These are phyloP conservation scores for Gastracanthus pulcherrimus DNA, from an alignment of 2,888 invertebrate genomes.

Conservation along the genomic window DNA sequence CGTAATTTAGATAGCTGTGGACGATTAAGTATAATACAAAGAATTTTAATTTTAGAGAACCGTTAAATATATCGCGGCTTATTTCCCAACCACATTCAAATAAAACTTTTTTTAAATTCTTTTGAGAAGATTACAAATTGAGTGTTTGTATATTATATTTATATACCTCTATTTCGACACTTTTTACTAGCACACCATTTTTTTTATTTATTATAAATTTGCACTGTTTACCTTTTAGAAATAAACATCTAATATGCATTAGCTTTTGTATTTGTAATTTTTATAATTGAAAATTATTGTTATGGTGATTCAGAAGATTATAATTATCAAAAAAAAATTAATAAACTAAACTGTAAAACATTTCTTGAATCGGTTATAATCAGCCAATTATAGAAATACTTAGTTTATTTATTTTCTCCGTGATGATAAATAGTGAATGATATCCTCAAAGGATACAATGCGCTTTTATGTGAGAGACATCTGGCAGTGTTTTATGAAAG, in stretches of 20 bases:
- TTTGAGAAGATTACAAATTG: not conserved
- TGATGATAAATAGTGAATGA: too few relatives aligned
- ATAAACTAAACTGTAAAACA: too few relatives aligned
- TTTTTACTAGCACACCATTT: not conserved
- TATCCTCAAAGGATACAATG: too few relatives aligned
- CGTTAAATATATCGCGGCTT: constrained; percentile 41
- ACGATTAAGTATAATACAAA: constrained; percentile 26
- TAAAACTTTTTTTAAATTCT: not conserved
- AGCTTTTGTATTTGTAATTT: too few relatives aligned
- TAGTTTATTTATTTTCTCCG: too few relatives aligned
- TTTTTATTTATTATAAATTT: too few relatives aligned
- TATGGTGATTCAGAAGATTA: too few relatives aligned
- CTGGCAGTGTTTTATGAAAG: not conserved
- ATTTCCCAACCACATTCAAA: constrained; percentile 40
- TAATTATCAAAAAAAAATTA: too few relatives aligned
- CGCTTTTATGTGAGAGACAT: constrained; percentile 41
- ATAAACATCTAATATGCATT: too few relatives aligned
- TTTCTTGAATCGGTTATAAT: too few relatives aligned
- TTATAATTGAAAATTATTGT: not conserved
- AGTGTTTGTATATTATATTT: constrained; percentile 1
- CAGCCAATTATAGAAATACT: too few relatives aligned
- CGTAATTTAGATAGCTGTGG: not conserved
- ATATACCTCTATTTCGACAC: not conserved
- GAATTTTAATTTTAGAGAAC: constrained; percentile 40
- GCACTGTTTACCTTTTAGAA: too few relatives aligned